A percentile compares a stretch with the other conserved stretches of the same genome.
These are phyloP conservation scores for Habropoda laboriosa DNA, from an alignment of 1,140 invertebrate species.

Conservation along the genomic window DNA sequence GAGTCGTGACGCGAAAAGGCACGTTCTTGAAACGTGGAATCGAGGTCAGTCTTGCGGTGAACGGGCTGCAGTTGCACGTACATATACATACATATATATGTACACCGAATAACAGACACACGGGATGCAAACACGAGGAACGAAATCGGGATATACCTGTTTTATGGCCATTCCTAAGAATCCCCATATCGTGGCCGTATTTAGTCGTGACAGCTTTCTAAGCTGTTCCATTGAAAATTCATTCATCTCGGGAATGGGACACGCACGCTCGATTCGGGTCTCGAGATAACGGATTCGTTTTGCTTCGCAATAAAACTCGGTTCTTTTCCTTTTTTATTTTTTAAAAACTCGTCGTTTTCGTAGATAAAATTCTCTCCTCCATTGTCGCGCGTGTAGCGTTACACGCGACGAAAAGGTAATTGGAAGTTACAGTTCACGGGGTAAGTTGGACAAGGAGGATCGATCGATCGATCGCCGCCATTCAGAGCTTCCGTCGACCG, in stretches of 20 bases:
- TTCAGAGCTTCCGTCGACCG: background rate
- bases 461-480: background rate
- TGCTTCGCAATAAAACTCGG: background rate
- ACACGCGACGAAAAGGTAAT: conserved; percentile 61
- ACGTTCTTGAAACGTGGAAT: conserved; percentile 63
- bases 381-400: conserved; percentile 56
- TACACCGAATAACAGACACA: background rate
- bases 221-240: background rate
- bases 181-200: background rate
- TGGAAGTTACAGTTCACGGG: conserved; percentile 54
- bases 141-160: conserved; percentile 25
- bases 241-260: background rate
- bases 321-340: conserved; percentile 57
- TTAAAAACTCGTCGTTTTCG: conserved; percentile 68
- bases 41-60: conserved; percentile 58
- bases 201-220: conserved; percentile 4
- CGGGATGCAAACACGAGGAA: conserved; percentile 14
- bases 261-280: background rate
- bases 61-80: conserved; percentile 30
- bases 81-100: too few relatives aligned
- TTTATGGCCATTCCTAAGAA: conserved; percentile 9
- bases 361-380: conserved; percentile 68
- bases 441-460: conserved; percentile 43
- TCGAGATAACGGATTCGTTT: background rate
- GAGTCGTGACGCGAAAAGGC: conserved; percentile 46